phyloP scores from a whole-genome alignment of 2,797 vertebrate genomes.

The Cuniculus paca region DNA sequence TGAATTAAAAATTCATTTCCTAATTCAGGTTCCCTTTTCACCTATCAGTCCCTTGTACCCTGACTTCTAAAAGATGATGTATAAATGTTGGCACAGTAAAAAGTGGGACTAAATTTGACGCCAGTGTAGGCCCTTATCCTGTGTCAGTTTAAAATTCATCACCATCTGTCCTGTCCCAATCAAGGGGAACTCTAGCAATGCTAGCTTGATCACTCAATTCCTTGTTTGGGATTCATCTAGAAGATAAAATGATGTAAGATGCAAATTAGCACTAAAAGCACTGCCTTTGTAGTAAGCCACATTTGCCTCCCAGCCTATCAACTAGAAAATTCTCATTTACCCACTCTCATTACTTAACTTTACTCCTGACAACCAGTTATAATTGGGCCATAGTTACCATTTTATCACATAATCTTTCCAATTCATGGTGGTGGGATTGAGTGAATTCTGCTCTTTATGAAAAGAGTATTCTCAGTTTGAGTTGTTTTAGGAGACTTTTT shows the following conservation, averaged over 20 bases:
- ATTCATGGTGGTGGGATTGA: not conserved
- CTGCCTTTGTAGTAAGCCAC: not conserved
- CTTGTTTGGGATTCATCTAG: slow-evolving; percentile 15
- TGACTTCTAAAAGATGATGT: not conserved
- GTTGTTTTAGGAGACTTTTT: slow-evolving; percentile 1
- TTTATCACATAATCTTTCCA: not conserved
- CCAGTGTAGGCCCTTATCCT: not conserved
- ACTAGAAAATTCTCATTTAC: not conserved
- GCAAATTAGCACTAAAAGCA: not conserved
- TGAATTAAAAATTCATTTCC: not conserved
- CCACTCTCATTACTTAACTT: not conserved
- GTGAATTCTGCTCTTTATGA: not conserved
- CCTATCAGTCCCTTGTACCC: not conserved
- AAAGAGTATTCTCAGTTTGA: not conserved
- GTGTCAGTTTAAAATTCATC: not conserved
- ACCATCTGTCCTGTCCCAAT: not conserved
- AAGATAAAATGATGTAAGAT: not conserved
- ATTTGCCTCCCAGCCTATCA: not conserved
- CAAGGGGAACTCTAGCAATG: not conserved
- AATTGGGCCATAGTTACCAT: not conserved
- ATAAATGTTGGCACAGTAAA: not conserved
- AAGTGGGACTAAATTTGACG: not conserved
- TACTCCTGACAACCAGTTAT: not conserved
- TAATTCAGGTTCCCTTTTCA: not conserved
- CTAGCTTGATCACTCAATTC: not conserved